Conservation (phyloP, 2,113 vertebrate genomes). For the Hiodon alosoides region DNA sequence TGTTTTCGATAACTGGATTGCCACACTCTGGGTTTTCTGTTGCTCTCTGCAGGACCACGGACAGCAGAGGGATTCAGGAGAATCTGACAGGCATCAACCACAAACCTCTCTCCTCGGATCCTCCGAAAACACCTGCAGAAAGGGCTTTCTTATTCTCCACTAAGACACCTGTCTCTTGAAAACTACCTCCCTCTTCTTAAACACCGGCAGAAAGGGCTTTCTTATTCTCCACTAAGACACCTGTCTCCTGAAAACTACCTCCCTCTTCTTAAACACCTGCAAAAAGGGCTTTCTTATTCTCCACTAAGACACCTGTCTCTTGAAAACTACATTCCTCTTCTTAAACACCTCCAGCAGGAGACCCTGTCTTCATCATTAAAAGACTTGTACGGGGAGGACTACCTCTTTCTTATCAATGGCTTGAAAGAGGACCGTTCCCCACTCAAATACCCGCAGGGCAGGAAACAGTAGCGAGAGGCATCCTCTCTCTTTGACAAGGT, state of each 20-base stretch:
- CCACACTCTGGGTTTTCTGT: neutral
- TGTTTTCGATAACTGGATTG: neutral
- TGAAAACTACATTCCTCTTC: neutral
- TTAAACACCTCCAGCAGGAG: neutral
- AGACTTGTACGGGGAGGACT: neutral
- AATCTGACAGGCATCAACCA: neutral
- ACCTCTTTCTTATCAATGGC: conserved; percentile 1
- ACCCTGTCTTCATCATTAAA: neutral
- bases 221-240: neutral
- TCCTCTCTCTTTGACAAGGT: conserved; percentile 16
- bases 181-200: neutral
- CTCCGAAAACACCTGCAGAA: neutral
- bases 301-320: neutral
- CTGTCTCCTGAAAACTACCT: neutral
- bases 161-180: neutral
- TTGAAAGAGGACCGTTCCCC: conserved; percentile 19
- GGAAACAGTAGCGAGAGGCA: neutral
- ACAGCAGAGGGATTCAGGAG: neutral
- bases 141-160: neutral
- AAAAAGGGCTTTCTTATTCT: neutral
- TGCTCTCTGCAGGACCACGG: neutral
- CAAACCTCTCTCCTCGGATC: neutral
- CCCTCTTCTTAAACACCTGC: neutral
- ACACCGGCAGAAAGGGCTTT: neutral
- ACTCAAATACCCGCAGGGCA: neutral